Evolutionary conservation across 2,797 vertebrate genomes (phyloP), one percentile per base, ranked within the genome.

Genomic region (Thaleichthys pacificus): DNA sequence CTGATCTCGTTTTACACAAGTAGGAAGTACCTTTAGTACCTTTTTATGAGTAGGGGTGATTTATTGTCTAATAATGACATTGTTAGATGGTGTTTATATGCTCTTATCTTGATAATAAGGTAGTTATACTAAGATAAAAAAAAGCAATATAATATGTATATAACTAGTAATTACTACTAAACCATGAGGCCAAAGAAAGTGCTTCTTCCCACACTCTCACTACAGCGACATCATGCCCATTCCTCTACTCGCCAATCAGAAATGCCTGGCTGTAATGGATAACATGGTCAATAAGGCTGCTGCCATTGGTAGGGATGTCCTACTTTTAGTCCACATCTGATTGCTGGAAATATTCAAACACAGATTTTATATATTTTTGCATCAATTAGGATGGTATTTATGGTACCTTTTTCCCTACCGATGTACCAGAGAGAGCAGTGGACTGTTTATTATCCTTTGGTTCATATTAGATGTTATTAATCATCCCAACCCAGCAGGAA

Each of bases 381-480:
- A 35, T 35, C 6, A 35, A 35, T 35, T 35, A 26, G 2, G 26
- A 35, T 7, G 32, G 32, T 35, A 35, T 5, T 35, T 35, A 5
- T 6, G 32, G 32, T 35, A 35, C 5, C 32, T 35, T 35, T 82
- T 86, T 87, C 64, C 82, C 66, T 67, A 79, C 75, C 79, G 68
- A 77, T 82, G 83, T 87, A 32, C 35, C 85, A 80, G 21, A 21
- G 78, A 85, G 83, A 26, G 3, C 3, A 26, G 26, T 26, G 3
- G 84, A 78, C 75, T 80, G 78, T 77, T 82, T 84, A 84, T 83
- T 85, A 84, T 86, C 79, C 81, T 79, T 82, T 77, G 88, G 26
- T 26, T 26, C 26, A 26, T 26, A 89, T 88, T 86, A 88, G 85
- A 89, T 87, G 88, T 88, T 82, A 63, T 58, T 62, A 87, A 86